Percentiles rank a stretch among this genome's conserved stretches.
Conservation (phyloP, 2,113 vertebrate species). For the Chloropsis cyanopogon region DNA sequence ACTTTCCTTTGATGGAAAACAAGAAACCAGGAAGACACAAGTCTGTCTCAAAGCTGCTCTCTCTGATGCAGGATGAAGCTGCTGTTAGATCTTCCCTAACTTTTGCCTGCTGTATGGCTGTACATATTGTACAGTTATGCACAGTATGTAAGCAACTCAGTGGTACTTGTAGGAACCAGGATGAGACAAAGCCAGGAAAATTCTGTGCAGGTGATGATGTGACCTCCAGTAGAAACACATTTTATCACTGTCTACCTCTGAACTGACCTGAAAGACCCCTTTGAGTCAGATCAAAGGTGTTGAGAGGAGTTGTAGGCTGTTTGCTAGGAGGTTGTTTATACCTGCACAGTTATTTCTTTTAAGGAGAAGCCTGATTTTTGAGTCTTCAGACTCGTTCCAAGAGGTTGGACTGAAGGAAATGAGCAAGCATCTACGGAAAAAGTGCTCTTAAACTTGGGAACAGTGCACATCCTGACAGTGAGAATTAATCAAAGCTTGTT, state of each 20-base stretch:
- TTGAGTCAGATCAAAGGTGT: neutral
- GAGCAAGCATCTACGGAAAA: slow-evolving; percentile 73
- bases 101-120: neutral
- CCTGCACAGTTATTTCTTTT: slow-evolving; percentile 6
- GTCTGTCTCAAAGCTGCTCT: neutral
- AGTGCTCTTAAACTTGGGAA: slow-evolving; percentile 70
- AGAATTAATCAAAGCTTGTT: slow-evolving; percentile 81
- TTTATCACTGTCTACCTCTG: neutral
- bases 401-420: slow-evolving; percentile 72
- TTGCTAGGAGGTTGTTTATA: slow-evolving; percentile 15
- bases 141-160: neutral
- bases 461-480: slow-evolving; percentile 76
- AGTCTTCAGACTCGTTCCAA: slow-evolving; percentile 26
- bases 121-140: neutral
- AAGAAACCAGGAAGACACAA: slow-evolving; percentile 26
- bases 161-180: neutral
- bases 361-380: slow-evolving; percentile 19
- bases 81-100: neutral
- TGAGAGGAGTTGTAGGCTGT: neutral
- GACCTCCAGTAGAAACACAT: neutral
- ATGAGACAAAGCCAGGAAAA: neutral
- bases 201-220: neutral
- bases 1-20: slow-evolving; percentile 15
- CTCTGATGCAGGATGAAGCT: neutral
- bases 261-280: neutral